Evolutionary conservation across 2,888 invertebrate species (phyloP).

Genomic region (Diarsia mendica): DNA sequence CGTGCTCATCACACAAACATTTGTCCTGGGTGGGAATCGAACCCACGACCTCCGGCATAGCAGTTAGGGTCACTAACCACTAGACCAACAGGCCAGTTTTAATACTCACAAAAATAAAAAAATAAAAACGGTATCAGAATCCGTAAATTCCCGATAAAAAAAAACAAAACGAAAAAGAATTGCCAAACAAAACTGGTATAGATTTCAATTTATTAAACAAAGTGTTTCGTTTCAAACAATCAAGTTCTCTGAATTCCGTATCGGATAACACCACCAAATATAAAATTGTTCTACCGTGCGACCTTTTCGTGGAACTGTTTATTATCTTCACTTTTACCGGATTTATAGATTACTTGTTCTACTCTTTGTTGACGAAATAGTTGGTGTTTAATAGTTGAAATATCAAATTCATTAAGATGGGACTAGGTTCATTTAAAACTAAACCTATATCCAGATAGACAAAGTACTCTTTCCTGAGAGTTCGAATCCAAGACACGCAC

Average conservation of each 20-base stretch:
- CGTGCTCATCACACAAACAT: no score
- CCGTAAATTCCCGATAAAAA: background rate
- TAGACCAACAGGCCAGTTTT: no score
- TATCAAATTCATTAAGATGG: background rate
- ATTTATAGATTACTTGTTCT: constrained; percentile 16
- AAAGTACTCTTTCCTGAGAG: background rate
- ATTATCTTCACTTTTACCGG: constrained; percentile 25
- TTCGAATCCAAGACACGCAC: no score
- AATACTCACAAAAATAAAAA: background rate
- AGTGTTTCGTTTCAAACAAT: constrained; percentile 58
- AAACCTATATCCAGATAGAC: background rate
- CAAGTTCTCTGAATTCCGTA: constrained; percentile 41
- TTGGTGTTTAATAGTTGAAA: background rate
- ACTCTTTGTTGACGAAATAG: constrained; percentile 7
- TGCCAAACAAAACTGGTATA: constrained; percentile 46
- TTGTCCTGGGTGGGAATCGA: no score
- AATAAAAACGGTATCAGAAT: background rate
- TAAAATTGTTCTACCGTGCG: background rate
- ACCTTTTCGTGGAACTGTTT: constrained; percentile 12
- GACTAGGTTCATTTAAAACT: background rate
- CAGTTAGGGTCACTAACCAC: no score
- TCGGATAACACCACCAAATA: constrained; percentile 29
- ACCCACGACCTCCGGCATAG: no score
- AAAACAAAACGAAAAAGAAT: constrained; percentile 32
- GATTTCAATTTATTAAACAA: constrained; percentile 55